Percentiles rank a stretch among this genome's conserved stretches.
These are phyloP conservation scores for Gymnothorax javanicus DNA, from an alignment of 2,797 vertebrate genomes.

Conservation along the genomic window DNA sequence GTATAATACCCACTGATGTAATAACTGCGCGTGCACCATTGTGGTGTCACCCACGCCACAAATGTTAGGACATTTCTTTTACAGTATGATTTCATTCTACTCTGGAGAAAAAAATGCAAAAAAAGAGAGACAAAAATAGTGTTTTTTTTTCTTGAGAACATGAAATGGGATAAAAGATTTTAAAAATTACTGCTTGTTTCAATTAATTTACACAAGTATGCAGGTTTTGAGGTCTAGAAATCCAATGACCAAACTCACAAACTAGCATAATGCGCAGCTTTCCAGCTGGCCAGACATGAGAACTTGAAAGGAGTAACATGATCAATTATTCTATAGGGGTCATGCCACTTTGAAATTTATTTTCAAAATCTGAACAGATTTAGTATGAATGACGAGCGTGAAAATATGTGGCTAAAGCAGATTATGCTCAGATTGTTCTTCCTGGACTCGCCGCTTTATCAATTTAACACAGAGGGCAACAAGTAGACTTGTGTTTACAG, in stretches of 20 bases:
- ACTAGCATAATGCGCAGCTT: not conserved
- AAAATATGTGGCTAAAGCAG: not conserved
- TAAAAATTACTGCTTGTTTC: too few species aligned
- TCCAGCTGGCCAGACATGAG: conserved; percentile 1
- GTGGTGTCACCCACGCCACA: too few species aligned
- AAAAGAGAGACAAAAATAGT: too few species aligned
- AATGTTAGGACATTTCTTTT: too few species aligned
- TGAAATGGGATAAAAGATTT: too few species aligned
- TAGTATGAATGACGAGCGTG: not conserved
- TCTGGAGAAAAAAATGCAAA: too few species aligned
- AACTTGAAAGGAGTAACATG: not conserved
- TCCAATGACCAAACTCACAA: not conserved
- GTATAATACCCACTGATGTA: too few species aligned
- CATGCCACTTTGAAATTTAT: not conserved
- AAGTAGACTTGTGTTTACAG: not conserved
- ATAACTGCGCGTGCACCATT: too few species aligned
- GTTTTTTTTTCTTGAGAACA: too few species aligned
- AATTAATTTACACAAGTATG: not conserved
- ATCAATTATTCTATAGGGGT: conserved; percentile 1
- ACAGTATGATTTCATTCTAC: too few species aligned
- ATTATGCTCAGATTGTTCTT: not conserved
- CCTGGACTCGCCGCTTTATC: not conserved
- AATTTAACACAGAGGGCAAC: not conserved
- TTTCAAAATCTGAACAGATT: not conserved
- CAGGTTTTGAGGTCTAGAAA: not conserved